Evolutionary conservation across 2,888 invertebrate genomes (phyloP), one percentile per base, ranked within the genome.

Genomic region (Xestia c-nigrum): DNA sequence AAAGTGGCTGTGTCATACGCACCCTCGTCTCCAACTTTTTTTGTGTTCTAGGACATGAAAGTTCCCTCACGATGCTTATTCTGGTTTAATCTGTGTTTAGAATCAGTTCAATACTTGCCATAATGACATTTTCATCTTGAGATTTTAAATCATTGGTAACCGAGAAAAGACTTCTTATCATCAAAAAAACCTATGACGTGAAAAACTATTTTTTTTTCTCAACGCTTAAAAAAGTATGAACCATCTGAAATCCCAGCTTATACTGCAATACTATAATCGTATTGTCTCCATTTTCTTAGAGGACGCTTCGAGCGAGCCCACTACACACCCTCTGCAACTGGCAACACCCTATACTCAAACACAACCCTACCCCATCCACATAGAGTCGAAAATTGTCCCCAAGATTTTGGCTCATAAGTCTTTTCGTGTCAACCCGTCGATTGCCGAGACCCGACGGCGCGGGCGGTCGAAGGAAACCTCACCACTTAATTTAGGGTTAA

Each of bases 281-380:
- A 94, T 95, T 94, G 94, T 95, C 95, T 95, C 94, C 94, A 93
- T 94, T 95, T 95, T 95, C 93, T 94, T 93, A 95, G 94, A 95
- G 94, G 94, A 95, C 95, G 94, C 90, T 90, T 87, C 87, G 92
- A 92, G 89, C 94, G 93, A 94, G 94, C 94, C 94, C 94, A 91
- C 93, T 85, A 94, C 95, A 95, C 94, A 94, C 94, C 95, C 94
- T 64, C 90, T 91, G 83, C 83, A 85, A 80, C 87, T 70, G 64
- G 21, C 40, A 0, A 46, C 1, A 14, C 12, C 12, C 46, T 16
- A 47, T 6, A 14, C 2, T 7, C 46, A 21, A 89, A 90, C 78
- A 0, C 65, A 31, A 86, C 84, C 85, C 68, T 91, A 84, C 31
- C 0, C 0, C 5, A 2, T 19, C 6, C 0, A 0, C 0, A 68